Conservation (phyloP, 2,888 invertebrate genomes). For the Empis stercorea region DNA sequence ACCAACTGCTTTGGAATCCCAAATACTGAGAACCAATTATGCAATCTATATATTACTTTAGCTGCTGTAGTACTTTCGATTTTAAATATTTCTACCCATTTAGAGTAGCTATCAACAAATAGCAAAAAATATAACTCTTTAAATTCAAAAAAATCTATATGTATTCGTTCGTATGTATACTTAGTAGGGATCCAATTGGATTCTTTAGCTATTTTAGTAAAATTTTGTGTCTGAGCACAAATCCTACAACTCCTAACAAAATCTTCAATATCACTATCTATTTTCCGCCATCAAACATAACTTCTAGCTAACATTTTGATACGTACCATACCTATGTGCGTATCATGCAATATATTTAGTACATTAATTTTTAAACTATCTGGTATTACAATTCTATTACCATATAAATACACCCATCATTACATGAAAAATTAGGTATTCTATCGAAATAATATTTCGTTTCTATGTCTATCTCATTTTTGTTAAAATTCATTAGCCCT, state of each 20-base stretch:
- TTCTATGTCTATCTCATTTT: not conserved
- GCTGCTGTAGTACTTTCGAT: slow-evolving; percentile 6
- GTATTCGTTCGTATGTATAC: slow-evolving; percentile 9
- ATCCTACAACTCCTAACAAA: slow-evolving; percentile 11
- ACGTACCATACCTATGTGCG: slow-evolving; percentile 18
- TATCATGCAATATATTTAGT: slow-evolving; percentile 13
- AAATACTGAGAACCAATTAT: slow-evolving; percentile 10
- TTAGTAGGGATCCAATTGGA: slow-evolving; percentile 1
- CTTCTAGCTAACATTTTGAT: slow-evolving; percentile 19
- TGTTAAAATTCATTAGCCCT: not conserved
- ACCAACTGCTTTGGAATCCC: slow-evolving; percentile 14
- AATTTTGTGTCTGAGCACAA: slow-evolving; percentile 5
- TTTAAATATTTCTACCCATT: slow-evolving; percentile 4
- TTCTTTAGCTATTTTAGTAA: slow-evolving; percentile 13
- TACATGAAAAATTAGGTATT: not conserved
- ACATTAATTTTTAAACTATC: slow-evolving; percentile 8
- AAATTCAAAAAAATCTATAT: slow-evolving; percentile 8
- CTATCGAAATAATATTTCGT: slow-evolving; percentile 2
- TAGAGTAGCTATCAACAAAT: too few species aligned
- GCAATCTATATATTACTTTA: slow-evolving; percentile 1
- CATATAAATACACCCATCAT: slow-evolving; percentile 6
- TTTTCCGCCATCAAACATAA: slow-evolving; percentile 19
- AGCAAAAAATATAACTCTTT: too few species aligned
- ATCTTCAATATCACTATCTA: slow-evolving; percentile 18
- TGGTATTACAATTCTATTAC: slow-evolving; percentile 12